Evolutionary conservation across 2,888 invertebrate genomes (phyloP), one percentile per base, ranked within the genome.

Genomic region (Brenthis daphne): DNA sequence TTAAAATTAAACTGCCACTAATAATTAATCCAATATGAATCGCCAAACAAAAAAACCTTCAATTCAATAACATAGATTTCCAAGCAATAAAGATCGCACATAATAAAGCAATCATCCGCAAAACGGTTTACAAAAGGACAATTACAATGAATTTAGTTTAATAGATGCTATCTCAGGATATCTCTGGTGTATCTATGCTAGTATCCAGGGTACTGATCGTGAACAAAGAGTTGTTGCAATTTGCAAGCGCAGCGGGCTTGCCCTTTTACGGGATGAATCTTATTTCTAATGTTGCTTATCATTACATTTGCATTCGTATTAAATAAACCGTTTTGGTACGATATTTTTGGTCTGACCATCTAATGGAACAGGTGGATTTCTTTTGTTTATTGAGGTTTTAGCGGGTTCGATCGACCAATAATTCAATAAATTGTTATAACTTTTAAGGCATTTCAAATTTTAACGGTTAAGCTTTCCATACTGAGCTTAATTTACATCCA

Each of bases 171-270:
- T 65, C 55, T 54, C 12, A 24, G 20, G 74, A 75, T 75, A 61
- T 51, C 61, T 33, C 75, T 74, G 50, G 54, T 53, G 61, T 53
- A 70, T 72, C 72, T 68, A 57, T 57, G 64, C 67, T 33, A 67
- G 65, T 65, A 55, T 58, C 48, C 57, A 48, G 66, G 63, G 74
- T 81, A 80, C 82, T 80, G 80, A 79, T 77, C 79, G 80, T 75
- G 83, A 86, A 91, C 91, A 91, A 91, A 90, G 86, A 82, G 81
- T 82, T 91, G 92, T 91, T 73, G 86, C 90, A 91, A 91, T 91
- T 91, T 91, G 92, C 91, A 90, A 88, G 79, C 84, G 76, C 82
- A 83, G 85, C 88, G 87, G 81, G 85, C 79, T 72, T 77, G 76
- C 71, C 91, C 90, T 78, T 91, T 73, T 43, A 88, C 87, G 67